Conservation (phyloP, 1,140 invertebrate species). For the Chironomus tepperi region DNA sequence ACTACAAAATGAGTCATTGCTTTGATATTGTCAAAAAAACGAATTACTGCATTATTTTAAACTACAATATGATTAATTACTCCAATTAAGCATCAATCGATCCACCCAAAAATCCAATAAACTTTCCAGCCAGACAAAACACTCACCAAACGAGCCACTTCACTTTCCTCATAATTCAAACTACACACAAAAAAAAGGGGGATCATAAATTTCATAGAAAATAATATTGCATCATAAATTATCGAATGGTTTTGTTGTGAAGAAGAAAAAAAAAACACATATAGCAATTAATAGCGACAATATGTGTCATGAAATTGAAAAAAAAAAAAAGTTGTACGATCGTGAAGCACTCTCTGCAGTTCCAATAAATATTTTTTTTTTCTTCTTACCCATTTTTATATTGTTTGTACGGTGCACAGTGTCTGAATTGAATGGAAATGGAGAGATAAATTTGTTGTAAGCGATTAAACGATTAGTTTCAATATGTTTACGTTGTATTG, state of each 20-base stretch:
- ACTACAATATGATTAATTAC: too few species aligned
- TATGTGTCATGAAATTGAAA: slow-evolving; percentile 2
- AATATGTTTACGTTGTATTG: background rate
- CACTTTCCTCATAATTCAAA: too few species aligned
- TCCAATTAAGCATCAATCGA: too few species aligned
- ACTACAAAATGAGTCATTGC: too few species aligned
- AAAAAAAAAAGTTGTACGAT: background rate
- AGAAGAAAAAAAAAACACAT: background rate
- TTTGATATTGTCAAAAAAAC: too few species aligned
- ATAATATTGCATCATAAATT: slow-evolving; percentile 14
- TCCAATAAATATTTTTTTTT: background rate
- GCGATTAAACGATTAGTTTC: slow-evolving; percentile 8
- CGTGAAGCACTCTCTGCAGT: background rate
- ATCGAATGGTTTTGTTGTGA: slow-evolving; percentile 12
- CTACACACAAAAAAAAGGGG: background rate
- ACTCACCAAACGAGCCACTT: too few species aligned
- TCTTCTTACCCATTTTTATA: background rate
- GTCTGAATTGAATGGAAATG: too few species aligned
- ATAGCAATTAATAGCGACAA: slow-evolving; percentile 7
- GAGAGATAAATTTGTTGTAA: background rate
- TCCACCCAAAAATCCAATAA: too few species aligned
- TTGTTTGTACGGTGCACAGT: background rate
- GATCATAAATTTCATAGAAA: slow-evolving; percentile 14
- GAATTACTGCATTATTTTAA: too few species aligned
- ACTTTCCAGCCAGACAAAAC: too few species aligned